Conservation (phyloP, 2,113 vertebrate species). For the Coregonus clupeaformis region DNA sequence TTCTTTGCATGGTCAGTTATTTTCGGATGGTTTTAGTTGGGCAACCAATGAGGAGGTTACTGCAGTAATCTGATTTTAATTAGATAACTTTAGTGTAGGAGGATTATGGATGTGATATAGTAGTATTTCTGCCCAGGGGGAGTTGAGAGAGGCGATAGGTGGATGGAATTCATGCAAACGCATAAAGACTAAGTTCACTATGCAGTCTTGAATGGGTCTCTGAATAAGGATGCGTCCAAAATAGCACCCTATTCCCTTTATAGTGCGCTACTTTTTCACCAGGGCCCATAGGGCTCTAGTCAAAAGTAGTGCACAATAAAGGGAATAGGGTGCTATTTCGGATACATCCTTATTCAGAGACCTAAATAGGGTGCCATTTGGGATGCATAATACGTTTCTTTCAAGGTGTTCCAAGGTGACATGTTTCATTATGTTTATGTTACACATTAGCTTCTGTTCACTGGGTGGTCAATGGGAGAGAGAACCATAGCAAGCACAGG, state of each 20-base stretch:
- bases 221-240: slow-evolving; percentile 32
- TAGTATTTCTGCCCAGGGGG: slow-evolving; percentile 55
- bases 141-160: slow-evolving; percentile 47
- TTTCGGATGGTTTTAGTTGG: slow-evolving; percentile 54
- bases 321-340: too few species aligned
- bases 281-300: too few species aligned
- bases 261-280: too few species aligned
- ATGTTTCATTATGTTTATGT: slow-evolving; percentile 27
- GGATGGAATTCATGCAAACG: slow-evolving; percentile 36
- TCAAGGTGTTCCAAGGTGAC: slow-evolving; percentile 40
- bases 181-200: slow-evolving; percentile 14
- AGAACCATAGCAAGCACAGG: not conserved
- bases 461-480: too few species aligned
- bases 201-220: slow-evolving; percentile 25
- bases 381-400: not conserved
- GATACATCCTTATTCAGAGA: too few species aligned
- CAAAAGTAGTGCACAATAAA: too few species aligned
- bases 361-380: too few species aligned
- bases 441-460: slow-evolving; percentile 26
- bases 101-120: slow-evolving; percentile 68
- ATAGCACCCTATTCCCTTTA: too few species aligned
- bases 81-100: slow-evolving; percentile 68
- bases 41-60: slow-evolving; percentile 57
- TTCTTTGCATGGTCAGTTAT: slow-evolving; percentile 41
- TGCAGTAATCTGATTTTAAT: slow-evolving; percentile 67